A percentile compares a stretch with the other conserved stretches of the same genome.
These are phyloP conservation scores for Palloptera scutellata DNA, from an alignment of 2,888 invertebrate species.

Conservation along the genomic window DNA sequence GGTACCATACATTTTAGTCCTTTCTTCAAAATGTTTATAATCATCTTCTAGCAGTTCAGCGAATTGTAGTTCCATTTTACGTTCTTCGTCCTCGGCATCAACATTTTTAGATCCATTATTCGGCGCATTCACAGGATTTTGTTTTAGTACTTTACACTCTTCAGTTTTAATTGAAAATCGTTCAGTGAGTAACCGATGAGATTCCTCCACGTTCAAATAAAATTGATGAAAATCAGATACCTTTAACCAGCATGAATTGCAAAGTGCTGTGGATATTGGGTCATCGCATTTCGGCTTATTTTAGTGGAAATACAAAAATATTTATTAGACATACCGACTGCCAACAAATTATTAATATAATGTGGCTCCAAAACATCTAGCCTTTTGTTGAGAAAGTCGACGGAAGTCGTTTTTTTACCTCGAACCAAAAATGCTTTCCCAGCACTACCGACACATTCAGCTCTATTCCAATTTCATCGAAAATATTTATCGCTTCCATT, in stretches of 20 bases:
- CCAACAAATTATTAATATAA: too few species aligned
- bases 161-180: constrained; percentile 48
- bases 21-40: background rate
- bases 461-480: constrained; percentile 50
- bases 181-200: constrained; percentile 52
- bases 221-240: constrained; percentile 39
- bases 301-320: background rate
- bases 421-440: constrained; percentile 62
- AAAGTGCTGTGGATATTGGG: constrained; percentile 57
- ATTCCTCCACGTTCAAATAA: constrained; percentile 37
- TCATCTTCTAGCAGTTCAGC: constrained; percentile 22
- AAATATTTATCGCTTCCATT: constrained; percentile 56
- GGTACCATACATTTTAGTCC: background rate
- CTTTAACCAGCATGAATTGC: constrained; percentile 43
- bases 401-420: constrained; percentile 46
- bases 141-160: constrained; percentile 12
- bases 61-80: constrained; percentile 24
- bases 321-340: too few species aligned
- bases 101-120: constrained; percentile 35
- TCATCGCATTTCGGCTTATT: constrained; percentile 48
- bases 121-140: constrained; percentile 16
- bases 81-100: constrained; percentile 32
- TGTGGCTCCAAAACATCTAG: background rate
- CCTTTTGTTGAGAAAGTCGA: background rate
- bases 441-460: constrained; percentile 54